These are phyloP conservation scores for Sitobion miscanthi DNA, from an alignment of 1,140 invertebrate species.

Conservation along the genomic window DNA sequence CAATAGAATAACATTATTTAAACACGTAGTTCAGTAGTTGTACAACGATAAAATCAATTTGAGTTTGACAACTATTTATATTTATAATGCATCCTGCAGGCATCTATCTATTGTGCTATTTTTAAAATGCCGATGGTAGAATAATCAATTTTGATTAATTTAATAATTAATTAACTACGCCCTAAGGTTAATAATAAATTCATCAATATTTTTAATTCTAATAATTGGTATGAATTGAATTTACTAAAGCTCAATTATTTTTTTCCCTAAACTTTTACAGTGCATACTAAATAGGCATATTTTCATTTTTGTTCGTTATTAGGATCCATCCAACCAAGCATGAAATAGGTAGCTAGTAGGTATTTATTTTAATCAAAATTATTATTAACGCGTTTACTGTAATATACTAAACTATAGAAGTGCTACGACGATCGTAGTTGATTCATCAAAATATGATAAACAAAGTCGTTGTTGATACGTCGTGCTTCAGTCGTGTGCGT, in stretches of 20 bases:
- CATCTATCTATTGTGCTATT: neutral
- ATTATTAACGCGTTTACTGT: too few relatives aligned
- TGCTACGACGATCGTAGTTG: too few relatives aligned
- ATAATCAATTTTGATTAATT: neutral
- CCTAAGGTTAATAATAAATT: neutral
- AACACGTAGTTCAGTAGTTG: neutral
- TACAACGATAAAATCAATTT: neutral
- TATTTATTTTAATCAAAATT: neutral
- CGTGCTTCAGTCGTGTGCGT: too few relatives aligned
- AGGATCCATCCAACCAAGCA: neutral
- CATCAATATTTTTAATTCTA: neutral
- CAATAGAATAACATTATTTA: neutral
- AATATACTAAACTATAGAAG: too few relatives aligned
- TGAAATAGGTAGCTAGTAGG: neutral
- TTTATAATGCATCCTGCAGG: neutral
- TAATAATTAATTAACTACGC: neutral
- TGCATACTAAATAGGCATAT: neutral
- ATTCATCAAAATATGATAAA: too few relatives aligned
- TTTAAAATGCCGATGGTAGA: neutral
- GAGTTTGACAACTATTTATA: neutral
- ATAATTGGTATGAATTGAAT: too few relatives aligned
- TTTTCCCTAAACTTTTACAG: neutral
- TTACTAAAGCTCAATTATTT: neutral
- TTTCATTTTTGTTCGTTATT: neutral
- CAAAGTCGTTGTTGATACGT: too few relatives aligned